These are phyloP conservation scores for Kryphioiulus occultus DNA, from an alignment of 2,888 invertebrate genomes.

Conservation along the genomic window DNA sequence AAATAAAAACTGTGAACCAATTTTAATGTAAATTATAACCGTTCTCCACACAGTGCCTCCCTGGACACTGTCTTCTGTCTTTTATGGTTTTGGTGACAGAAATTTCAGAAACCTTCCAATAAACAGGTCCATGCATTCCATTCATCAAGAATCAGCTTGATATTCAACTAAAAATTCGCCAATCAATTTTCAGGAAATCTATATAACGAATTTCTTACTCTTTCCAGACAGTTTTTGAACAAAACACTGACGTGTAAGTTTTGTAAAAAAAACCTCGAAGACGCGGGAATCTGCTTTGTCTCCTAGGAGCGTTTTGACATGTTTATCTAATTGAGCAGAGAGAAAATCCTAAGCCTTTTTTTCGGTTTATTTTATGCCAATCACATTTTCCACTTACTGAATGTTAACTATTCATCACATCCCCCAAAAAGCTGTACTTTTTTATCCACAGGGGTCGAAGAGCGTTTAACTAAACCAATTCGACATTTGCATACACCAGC, in stretches of 20 bases:
- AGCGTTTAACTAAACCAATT: slow-evolving; percentile 12
- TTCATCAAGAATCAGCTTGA: no score
- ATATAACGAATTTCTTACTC: neutral
- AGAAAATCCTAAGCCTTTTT: neutral
- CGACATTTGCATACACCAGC: neutral
- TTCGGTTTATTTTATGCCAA: slow-evolving; percentile 22
- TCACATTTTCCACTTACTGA: neutral
- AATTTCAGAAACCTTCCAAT: no score
- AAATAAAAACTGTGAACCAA: no score
- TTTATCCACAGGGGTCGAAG: slow-evolving; percentile 16
- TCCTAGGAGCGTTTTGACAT: neutral
- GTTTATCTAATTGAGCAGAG: slow-evolving; percentile 8
- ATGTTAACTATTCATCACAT: slow-evolving; percentile 12
- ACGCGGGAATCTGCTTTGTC: slow-evolving; percentile 2
- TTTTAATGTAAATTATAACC: no score
- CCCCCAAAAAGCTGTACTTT: neutral
- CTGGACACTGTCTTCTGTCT: no score
- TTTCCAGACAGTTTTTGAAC: neutral
- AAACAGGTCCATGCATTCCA: no score
- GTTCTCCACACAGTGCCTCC: no score
- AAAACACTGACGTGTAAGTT: neutral
- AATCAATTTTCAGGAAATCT: no score
- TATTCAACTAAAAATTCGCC: no score
- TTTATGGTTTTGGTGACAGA: no score
- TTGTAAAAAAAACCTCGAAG: neutral